A percentile compares a stretch with the other conserved stretches of the same genome.
Conservation (phyloP, 2,888 invertebrate species). For the Hyles lineata region DNA sequence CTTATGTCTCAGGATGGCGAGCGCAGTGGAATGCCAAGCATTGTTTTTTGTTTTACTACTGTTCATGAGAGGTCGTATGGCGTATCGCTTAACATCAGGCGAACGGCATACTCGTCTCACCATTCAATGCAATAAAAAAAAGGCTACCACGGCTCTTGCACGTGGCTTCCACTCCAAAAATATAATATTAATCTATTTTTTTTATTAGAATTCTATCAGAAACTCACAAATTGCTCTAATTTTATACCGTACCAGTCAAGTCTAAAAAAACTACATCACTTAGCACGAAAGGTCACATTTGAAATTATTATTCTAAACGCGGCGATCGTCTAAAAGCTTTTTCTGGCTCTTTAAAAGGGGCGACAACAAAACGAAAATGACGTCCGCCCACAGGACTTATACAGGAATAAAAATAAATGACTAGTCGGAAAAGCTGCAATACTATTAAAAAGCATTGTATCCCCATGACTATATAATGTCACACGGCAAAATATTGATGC, state of each 20-base stretch:
- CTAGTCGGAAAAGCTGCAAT: not conserved
- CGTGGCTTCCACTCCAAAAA: no score
- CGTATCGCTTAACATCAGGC: no score
- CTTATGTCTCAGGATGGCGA: no score
- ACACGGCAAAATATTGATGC: no score
- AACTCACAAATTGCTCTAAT: not conserved
- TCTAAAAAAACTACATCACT: not conserved
- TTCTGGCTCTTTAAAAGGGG: slow-evolving; percentile 3
- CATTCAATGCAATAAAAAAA: no score
- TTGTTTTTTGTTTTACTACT: no score
- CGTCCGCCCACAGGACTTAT: not conserved
- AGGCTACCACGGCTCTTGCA: no score
- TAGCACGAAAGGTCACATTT: slow-evolving; percentile 1
- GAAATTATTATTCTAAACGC: slow-evolving; percentile 23
- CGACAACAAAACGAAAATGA: slow-evolving; percentile 10
- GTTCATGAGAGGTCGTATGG: no score
- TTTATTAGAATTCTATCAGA: not conserved
- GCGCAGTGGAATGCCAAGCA: no score
- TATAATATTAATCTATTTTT: no score
- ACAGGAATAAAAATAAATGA: not conserved
- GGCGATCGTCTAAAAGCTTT: not conserved
- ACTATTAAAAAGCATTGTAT: not conserved
- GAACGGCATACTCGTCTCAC: no score
- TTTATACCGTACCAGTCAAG: not conserved
- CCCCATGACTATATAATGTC: no score